Base-by-base conservation (phyloP, 2,797 vertebrate genomes). In the Microctenopoma lineatum region DNA sequence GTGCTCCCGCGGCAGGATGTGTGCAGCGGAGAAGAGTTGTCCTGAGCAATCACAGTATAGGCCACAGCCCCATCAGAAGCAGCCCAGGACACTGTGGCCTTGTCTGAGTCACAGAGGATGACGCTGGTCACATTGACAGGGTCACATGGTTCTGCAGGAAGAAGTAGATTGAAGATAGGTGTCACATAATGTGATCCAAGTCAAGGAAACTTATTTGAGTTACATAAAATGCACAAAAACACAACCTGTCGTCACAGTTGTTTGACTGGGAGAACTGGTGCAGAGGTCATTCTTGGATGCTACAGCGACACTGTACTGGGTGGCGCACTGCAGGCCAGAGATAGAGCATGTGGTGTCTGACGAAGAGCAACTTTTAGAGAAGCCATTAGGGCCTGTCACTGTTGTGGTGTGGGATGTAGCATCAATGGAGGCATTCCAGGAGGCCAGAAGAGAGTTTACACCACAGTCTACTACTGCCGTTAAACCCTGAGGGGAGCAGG, bases 41-140 rank as follows among this genome's bases (percentile, higher is more conserved):
- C 77, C 44, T 53, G 38, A 51, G 90, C 92, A 0, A 78, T 12
- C 5, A 84, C 90, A 0, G 77, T 87, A 84, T 94, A 92, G 8
- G 50, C 41, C 25, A 51, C 18, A 0, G 86, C 92, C 4, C 89
- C 78, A 0, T 38, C 11, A 15, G 82, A 79, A 15, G 80, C 77
- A 14, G 27, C 16, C 93, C 93, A 94, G 51, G 83, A 88, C 38
- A 93, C 87, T 1, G 25, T 86, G 13, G 79, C 91, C 12, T 7
- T 9, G n/a, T 89, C 78, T 39, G 85, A 78, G 29, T 80, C 83
- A 70, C 93, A 94, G 57, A 84, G 81, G 38, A 91, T 82, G 15
- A 54, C 1, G 2, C 77, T 60, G 52, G 80, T 88, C 64, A 93
- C 75, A 14, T 89, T 91, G 57, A 64, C 59, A 1, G 92, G 88